These are phyloP conservation scores for Clitarchus hookeri DNA, from an alignment of 2,888 invertebrate species.

Conservation along the genomic window DNA sequence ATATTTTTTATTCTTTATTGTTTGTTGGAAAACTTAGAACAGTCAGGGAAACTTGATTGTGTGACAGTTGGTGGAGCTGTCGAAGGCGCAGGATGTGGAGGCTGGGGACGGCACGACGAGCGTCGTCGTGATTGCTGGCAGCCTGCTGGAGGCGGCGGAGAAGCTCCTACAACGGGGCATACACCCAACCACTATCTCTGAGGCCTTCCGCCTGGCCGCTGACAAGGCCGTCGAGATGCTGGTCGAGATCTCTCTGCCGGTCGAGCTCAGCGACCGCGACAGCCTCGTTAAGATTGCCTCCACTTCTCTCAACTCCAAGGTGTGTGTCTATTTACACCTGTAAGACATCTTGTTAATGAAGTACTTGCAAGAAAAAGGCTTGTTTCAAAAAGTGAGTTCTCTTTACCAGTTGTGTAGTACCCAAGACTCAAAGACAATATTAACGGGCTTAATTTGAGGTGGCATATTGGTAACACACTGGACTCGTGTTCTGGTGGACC, in stretches of 20 bases:
- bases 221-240: conserved; percentile 77
- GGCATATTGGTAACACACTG: too few relatives aligned
- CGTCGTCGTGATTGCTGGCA: conserved; percentile 96
- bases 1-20: too few relatives aligned
- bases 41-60: too few relatives aligned
- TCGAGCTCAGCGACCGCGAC: conserved; percentile 84
- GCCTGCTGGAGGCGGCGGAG: conserved; percentile 91
- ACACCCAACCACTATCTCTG: conserved; percentile 97
- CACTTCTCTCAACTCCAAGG: conserved; percentile 96
- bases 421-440: too few relatives aligned
- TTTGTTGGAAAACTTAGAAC: too few relatives aligned
- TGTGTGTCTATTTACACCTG: conserved; percentile 45
- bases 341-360: neutral
- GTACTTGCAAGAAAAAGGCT: too few relatives aligned
- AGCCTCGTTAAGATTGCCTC: conserved; percentile 93
- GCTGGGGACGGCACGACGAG: conserved; percentile 99
- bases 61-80: conserved; percentile 88
- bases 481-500: too few relatives aligned
- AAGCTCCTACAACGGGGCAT: conserved; percentile 91
- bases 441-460: too few relatives aligned
- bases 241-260: conserved; percentile 80
- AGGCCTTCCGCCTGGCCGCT: conserved; percentile 91
- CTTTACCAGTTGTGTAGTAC: too few relatives aligned
- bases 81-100: conserved; percentile 97
- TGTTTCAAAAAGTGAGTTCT: too few relatives aligned